Evolutionary conservation across 53 echinoderm and acorn worm genomes (phyloP).

Genomic region (Temnopleurus reevesii): DNA sequence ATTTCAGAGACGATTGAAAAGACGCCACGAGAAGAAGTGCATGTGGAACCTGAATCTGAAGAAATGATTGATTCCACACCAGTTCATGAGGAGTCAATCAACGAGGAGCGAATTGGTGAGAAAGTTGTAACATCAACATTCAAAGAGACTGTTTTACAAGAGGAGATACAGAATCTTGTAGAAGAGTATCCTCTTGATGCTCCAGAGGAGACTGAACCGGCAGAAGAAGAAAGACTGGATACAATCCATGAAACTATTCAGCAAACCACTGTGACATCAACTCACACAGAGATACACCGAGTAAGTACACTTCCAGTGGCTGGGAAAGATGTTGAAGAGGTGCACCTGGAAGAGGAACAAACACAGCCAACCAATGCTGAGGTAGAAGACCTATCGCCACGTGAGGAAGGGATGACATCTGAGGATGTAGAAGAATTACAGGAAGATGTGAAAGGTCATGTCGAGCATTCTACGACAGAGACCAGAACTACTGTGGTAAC

Average conservation of each 20-base stretch:
- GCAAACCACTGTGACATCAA: slow-evolving; percentile 58
- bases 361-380: slow-evolving; percentile 50
- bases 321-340: background rate
- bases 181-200: background rate
- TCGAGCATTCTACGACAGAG: slow-evolving; percentile 26
- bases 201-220: background rate
- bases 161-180: background rate
- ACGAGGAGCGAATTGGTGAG: slow-evolving; percentile 23
- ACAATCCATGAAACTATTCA: slow-evolving; percentile 33
- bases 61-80: too few species aligned
- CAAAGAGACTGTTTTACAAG: background rate
- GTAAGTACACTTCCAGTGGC: background rate
- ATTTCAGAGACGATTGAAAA: background rate
- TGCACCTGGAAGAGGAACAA: slow-evolving; percentile 8
- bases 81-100: background rate
- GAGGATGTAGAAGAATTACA: slow-evolving; percentile 37
- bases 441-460: slow-evolving; percentile 28
- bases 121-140: background rate
- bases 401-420: slow-evolving; percentile 34
- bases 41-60: slow-evolving; percentile 14
- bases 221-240: background rate
- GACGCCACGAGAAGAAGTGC: background rate
- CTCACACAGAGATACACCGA: slow-evolving; percentile 18
- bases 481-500: slow-evolving; percentile 30
- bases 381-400: slow-evolving; percentile 23